A percentile compares a stretch with the other conserved stretches of the same genome.
phyloP scores from a whole-genome alignment of 1,140 invertebrate species.

The Anastrepha obliqua region DNA sequence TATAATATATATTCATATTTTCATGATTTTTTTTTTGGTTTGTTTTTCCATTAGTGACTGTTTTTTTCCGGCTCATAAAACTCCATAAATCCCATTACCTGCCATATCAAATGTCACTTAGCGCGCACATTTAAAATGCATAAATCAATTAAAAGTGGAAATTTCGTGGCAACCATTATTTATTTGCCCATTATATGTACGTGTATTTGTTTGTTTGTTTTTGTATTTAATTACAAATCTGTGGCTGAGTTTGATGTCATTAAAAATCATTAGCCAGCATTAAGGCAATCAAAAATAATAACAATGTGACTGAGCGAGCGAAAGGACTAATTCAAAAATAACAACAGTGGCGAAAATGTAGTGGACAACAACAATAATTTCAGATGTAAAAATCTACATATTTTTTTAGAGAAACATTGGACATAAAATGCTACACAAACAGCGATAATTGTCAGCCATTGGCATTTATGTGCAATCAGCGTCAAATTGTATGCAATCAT shows the following conservation, averaged over 20 bases:
- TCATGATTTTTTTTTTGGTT: too few species aligned
- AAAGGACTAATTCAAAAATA: neutral
- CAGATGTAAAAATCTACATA: neutral
- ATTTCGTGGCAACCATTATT: conserved; percentile 26
- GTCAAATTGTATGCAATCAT: conserved; percentile 36
- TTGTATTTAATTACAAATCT: conserved; percentile 41
- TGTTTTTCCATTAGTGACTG: neutral
- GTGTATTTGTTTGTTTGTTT: neutral
- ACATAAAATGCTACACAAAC: conserved; percentile 29
- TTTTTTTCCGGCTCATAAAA: neutral
- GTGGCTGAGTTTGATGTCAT: conserved; percentile 4
- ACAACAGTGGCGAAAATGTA: neutral
- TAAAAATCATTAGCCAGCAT: conserved; percentile 43
- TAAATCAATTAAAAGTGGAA: conserved; percentile 28
- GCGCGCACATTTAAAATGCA: conserved; percentile 30
- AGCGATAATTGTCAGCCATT: neutral
- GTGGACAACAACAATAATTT: neutral
- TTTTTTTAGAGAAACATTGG: neutral
- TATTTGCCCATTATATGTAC: neutral
- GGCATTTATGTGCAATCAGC: conserved; percentile 31
- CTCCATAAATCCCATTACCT: conserved; percentile 19
- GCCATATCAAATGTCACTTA: conserved; percentile 18
- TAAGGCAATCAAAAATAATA: conserved; percentile 39
- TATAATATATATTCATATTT: too few species aligned
- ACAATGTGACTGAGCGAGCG: neutral